A percentile compares a stretch with the other conserved stretches of the same genome.
phyloP scores from a whole-genome alignment of 2,113 vertebrate genomes.

The Mus pahari region DNA sequence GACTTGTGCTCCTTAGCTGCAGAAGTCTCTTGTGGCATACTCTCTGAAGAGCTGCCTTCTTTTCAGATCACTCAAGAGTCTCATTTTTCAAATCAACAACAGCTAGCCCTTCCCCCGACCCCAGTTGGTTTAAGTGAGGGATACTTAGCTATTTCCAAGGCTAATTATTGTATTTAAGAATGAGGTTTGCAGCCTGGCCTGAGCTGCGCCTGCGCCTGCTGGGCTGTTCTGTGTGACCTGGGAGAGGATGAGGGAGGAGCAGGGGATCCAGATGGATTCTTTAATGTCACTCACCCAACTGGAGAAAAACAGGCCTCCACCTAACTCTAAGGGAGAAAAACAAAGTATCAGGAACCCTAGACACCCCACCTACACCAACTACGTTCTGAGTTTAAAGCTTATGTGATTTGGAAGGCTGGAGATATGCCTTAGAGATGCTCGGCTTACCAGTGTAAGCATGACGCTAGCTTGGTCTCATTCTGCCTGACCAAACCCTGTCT shows the following conservation, averaged over 20 bases:
- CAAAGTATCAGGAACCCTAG: conserved; percentile 1
- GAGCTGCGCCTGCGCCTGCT: accelerated
- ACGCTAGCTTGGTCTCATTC: not conserved
- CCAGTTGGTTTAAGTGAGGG: not conserved
- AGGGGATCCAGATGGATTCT: not conserved
- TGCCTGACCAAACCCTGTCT: not conserved
- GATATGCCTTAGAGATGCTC: not conserved
- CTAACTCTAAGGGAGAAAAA: conserved; percentile 44
- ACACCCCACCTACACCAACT: not conserved
- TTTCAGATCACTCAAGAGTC: not conserved
- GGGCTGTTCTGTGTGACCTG: not conserved
- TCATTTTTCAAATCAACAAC: conserved; percentile 54
- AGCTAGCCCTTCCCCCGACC: not conserved
- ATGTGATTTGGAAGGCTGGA: not conserved
- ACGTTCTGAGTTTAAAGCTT: not conserved
- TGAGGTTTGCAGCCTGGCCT: not conserved
- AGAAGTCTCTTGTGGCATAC: not conserved
- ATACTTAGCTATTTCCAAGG: conserved; percentile 18
- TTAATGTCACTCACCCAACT: not conserved
- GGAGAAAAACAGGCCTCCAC: not conserved
- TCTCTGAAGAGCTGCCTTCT: conserved; percentile 47
- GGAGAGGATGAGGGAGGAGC: not conserved
- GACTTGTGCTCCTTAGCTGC: not conserved
- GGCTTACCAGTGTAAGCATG: not conserved
- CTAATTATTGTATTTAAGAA: not conserved